phyloP scores from a whole-genome alignment of 2,888 invertebrate species.

The Polymixis lichenea region DNA sequence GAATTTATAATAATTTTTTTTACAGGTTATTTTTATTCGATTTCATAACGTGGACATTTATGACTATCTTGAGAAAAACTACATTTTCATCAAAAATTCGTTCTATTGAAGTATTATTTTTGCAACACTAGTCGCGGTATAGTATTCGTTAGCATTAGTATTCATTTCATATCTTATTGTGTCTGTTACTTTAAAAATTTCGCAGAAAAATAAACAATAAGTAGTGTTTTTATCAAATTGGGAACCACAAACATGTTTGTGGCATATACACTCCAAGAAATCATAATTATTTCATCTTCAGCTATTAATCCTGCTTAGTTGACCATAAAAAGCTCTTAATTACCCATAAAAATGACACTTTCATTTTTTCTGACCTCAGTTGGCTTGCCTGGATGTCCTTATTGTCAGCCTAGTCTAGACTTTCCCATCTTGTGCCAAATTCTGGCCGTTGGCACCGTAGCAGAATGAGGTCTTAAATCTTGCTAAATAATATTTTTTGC shows the following conservation, averaged over 20 bases:
- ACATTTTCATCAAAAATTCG: not conserved
- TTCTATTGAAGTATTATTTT: no score
- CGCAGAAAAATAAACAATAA: not conserved
- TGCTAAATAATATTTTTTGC: constrained; percentile 53
- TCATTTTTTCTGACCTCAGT: constrained; percentile 20
- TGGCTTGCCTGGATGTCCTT: constrained; percentile 27
- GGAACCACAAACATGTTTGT: not conserved
- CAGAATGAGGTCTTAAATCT: constrained; percentile 62
- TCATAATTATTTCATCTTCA: not conserved
- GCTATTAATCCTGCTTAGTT: not conserved
- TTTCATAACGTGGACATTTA: not conserved
- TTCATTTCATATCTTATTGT: not conserved
- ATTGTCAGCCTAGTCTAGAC: constrained; percentile 46
- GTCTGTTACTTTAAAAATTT: not conserved
- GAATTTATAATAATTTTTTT: not conserved
- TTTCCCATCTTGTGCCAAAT: constrained; percentile 60
- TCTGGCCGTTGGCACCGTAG: constrained; percentile 62
- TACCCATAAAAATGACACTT: not conserved
- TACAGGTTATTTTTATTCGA: not conserved
- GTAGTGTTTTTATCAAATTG: not conserved
- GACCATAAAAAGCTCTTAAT: not conserved
- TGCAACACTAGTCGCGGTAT: not conserved
- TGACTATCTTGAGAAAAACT: constrained; percentile 1
- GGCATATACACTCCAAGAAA: not conserved
- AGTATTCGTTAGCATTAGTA: no score